phyloP scores from a whole-genome alignment of 2,888 invertebrate species.

The Ormia ochracea region DNA sequence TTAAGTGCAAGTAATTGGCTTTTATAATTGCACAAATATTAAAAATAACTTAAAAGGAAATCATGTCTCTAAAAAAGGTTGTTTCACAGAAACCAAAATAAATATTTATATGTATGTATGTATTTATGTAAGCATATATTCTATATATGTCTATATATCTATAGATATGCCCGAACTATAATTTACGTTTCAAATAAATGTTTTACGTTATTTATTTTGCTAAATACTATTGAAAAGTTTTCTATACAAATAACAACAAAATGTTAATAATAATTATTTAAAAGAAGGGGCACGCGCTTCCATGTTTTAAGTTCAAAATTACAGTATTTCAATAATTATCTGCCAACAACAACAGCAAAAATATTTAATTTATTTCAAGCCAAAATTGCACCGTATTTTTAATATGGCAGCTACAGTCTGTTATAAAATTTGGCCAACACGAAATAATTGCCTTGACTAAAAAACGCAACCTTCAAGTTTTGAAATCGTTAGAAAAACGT shows the following conservation, averaged over 20 bases:
- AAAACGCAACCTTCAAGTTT: too few species aligned
- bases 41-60: slow-evolving; percentile 3
- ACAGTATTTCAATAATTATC: background rate
- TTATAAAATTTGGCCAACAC: too few species aligned
- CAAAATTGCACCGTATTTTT: background rate
- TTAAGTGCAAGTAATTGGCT: background rate
- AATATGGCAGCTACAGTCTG: background rate
- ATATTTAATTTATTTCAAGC: background rate
- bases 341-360: background rate
- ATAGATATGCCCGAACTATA: slow-evolving; percentile 21
- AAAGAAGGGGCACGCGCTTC: slow-evolving; percentile 21
- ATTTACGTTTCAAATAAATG: slow-evolving; percentile 38
- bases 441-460: too few species aligned
- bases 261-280: slow-evolving; percentile 2
- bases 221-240: background rate
- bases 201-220: background rate
- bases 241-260: slow-evolving; percentile 8
- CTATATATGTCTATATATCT: background rate
- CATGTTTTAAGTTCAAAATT: background rate
- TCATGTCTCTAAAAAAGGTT: slow-evolving; percentile 24
- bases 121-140: too few species aligned
- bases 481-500: too few species aligned
- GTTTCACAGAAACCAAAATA: background rate
- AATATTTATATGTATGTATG: too few species aligned
- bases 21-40: background rate